Percentiles rank a stretch among this genome's conserved stretches.
phyloP scores from a whole-genome alignment of 2,888 invertebrate species.

The Eilema depressum region DNA sequence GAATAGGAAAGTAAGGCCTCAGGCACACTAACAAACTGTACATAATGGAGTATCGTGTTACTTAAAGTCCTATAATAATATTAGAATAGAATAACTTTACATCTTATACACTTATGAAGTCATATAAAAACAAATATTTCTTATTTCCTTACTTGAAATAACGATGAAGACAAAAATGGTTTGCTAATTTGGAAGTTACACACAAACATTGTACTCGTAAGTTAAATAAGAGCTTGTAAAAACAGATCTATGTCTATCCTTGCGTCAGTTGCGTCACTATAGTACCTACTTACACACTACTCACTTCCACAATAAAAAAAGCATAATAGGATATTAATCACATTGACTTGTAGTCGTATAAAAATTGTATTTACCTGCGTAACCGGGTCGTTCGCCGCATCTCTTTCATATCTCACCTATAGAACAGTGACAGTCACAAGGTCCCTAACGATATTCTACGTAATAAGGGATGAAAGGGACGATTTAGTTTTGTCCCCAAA shows the following conservation, averaged over 20 bases:
- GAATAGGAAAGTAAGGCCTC: not conserved
- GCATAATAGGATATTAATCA: not conserved
- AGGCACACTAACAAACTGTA: not conserved
- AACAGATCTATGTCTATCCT: not conserved
- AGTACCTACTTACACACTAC: no score
- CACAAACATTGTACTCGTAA: not conserved
- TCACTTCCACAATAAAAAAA: not conserved
- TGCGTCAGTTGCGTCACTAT: no score
- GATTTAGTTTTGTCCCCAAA: not conserved
- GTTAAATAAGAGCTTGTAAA: not conserved
- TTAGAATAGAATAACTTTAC: not conserved
- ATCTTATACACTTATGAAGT: not conserved
- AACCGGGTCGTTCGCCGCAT: not conserved
- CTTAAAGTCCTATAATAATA: not conserved
- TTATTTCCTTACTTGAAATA: not conserved
- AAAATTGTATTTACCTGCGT: conserved; percentile 5
- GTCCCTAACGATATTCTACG: not conserved
- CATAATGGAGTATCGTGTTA: not conserved
- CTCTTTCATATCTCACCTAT: conserved; percentile 1
- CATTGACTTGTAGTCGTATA: not conserved
- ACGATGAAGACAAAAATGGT: not conserved
- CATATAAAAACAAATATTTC: not conserved
- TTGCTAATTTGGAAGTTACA: not conserved
- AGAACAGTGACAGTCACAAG: not conserved
- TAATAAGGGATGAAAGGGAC: not conserved